A percentile compares a stretch with the other conserved stretches of the same genome.
Conservation (phyloP, 2,888 invertebrate species). For the Coelogynopora nodosa region DNA sequence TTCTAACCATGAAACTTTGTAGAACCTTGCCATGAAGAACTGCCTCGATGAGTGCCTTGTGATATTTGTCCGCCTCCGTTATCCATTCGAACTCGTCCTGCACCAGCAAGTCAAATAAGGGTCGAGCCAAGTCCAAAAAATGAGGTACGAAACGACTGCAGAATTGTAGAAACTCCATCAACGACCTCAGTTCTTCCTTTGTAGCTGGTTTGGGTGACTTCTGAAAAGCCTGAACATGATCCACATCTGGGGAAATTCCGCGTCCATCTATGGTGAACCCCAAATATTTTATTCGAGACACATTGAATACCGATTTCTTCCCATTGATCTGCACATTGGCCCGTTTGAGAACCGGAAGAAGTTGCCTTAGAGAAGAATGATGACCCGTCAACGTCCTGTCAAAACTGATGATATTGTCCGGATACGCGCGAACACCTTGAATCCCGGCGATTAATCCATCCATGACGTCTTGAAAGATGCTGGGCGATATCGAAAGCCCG, state of each 20-base stretch:
- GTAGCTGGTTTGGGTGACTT: background rate
- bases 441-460: background rate
- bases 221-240: no score
- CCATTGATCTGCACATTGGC: background rate
- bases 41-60: background rate
- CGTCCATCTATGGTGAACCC: background rate
- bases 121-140: background rate
- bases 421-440: background rate
- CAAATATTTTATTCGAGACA: background rate
- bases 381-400: background rate
- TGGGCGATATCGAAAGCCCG: background rate
- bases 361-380: background rate
- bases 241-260: no score
- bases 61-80: background rate
- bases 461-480: background rate
- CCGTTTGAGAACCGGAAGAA: background rate
- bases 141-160: background rate
- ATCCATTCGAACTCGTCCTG: background rate
- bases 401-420: background rate
- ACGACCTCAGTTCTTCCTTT: background rate
- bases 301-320: background rate
- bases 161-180: background rate
- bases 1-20: background rate
- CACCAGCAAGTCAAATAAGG: background rate
- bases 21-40: background rate